These are phyloP conservation scores for Portevinia maculata DNA, from an alignment of 2,888 invertebrate genomes.

Conservation along the genomic window DNA sequence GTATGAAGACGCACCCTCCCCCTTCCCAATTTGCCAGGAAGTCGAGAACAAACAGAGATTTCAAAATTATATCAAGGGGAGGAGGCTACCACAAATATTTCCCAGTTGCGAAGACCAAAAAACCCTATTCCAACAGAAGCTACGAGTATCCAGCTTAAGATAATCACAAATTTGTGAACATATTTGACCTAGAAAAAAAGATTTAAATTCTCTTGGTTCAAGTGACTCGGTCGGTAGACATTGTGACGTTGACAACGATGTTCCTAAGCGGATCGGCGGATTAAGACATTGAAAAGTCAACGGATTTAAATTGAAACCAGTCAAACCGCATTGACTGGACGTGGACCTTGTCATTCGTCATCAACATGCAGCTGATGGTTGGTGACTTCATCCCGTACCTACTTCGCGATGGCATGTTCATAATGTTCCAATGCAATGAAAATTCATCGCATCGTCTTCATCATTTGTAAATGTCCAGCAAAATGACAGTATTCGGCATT, in stretches of 20 bases:
- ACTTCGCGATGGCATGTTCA: slow-evolving; percentile 41
- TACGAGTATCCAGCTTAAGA: slow-evolving; percentile 6
- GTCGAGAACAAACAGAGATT: slow-evolving; percentile 47
- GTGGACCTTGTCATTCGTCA: slow-evolving; percentile 62
- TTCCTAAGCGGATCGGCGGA: slow-evolving; percentile 11
- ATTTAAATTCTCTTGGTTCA: slow-evolving; percentile 3
- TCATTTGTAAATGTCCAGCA: slow-evolving; percentile 71
- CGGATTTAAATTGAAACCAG: slow-evolving; percentile 43
- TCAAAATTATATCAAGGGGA: background rate
- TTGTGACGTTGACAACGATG: slow-evolving; percentile 18
- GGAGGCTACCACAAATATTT: slow-evolving; percentile 56
- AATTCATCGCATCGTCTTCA: slow-evolving; percentile 67
- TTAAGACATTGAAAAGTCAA: slow-evolving; percentile 45
- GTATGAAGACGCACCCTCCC: slow-evolving; percentile 9
- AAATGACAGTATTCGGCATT: slow-evolving; percentile 64
- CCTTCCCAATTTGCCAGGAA: slow-evolving; percentile 41
- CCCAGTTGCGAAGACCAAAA: slow-evolving; percentile 17
- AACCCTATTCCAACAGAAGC: slow-evolving; percentile 25
- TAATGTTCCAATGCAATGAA: slow-evolving; percentile 39
- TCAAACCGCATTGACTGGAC: slow-evolving; percentile 34
- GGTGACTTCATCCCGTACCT: slow-evolving; percentile 66
- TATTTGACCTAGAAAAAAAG: slow-evolving; percentile 33
- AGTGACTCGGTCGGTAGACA: slow-evolving; percentile 7
- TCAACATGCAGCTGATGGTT: slow-evolving; percentile 35
- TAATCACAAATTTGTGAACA: slow-evolving; percentile 10